phyloP scores from a whole-genome alignment of 2,797 vertebrate species.

The Thunnus albacares region DNA sequence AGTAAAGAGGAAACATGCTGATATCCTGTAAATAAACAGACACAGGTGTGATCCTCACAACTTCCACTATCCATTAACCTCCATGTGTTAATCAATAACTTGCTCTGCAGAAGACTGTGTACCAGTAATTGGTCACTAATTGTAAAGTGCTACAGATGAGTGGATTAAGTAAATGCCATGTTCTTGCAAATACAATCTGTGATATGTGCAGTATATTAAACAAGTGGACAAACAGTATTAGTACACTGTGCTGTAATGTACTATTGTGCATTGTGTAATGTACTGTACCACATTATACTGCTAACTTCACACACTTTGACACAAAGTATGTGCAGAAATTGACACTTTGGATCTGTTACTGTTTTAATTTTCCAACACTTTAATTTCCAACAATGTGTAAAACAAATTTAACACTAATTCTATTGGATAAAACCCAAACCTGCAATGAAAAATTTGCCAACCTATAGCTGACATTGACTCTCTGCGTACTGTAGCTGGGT shows the following conservation, averaged over 20 bases:
- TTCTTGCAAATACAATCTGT: background rate
- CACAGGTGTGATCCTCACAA: background rate
- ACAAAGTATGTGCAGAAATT: background rate
- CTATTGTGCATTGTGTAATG: too few species aligned
- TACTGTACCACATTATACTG: background rate
- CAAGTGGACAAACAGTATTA: too few species aligned
- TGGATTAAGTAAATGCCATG: background rate
- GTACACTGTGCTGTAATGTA: background rate
- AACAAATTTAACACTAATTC: too few species aligned
- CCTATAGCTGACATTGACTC: too few species aligned
- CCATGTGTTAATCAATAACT: slow-evolving; percentile 26
- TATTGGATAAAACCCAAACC: too few species aligned
- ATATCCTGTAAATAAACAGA: background rate
- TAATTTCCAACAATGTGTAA: too few species aligned
- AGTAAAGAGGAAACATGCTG: background rate
- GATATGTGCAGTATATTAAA: background rate
- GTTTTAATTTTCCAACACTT: too few species aligned
- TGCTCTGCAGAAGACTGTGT: background rate
- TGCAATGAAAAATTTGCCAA: too few species aligned
- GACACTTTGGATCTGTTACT: background rate
- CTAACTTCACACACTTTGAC: background rate
- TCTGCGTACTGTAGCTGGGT: too few species aligned
- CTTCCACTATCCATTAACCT: background rate
- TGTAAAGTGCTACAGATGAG: background rate
- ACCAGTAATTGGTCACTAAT: background rate